phyloP scores from a whole-genome alignment of 2,888 invertebrate genomes.

The Meloe dianella region DNA sequence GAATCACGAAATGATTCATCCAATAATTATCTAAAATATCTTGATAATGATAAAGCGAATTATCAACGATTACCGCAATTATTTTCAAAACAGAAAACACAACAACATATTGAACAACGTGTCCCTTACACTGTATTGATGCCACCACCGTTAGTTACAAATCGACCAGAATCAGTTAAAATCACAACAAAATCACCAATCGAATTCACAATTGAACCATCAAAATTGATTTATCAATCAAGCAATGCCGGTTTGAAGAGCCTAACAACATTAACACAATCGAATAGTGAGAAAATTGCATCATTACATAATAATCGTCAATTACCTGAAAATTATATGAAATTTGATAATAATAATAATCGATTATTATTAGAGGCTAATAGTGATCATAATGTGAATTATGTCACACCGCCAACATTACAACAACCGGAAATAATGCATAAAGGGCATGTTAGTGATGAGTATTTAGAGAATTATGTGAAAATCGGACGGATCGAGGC shows the following conservation, averaged over 20 bases:
- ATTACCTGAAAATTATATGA: conserved; percentile 45
- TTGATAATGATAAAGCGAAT: conserved; percentile 60
- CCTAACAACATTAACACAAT: conserved; percentile 47
- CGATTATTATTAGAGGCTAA: conserved; percentile 42
- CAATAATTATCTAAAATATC: conserved; percentile 61
- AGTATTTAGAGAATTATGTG: conserved; percentile 57
- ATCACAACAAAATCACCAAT: conserved; percentile 18
- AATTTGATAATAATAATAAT: conserved; percentile 33
- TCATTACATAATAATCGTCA: conserved; percentile 38
- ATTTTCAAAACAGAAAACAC: conserved; percentile 44
- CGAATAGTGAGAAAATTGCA: conserved; percentile 34
- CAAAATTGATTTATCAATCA: conserved; percentile 71
- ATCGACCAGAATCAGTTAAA: conserved; percentile 40
- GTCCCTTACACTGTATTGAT: conserved; percentile 72
- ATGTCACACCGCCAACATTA: conserved; percentile 47
- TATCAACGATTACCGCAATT: conserved; percentile 52
- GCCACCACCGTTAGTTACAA: conserved; percentile 69
- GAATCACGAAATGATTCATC: conserved; percentile 55
- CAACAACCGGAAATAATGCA: conserved; percentile 50
- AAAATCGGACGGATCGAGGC: conserved; percentile 60
- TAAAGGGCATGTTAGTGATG: conserved; percentile 58
- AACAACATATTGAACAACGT: conserved; percentile 60
- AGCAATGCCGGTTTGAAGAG: conserved; percentile 59
- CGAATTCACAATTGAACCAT: conserved; percentile 56
- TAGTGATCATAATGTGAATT: conserved; percentile 49